These are phyloP conservation scores for Sycophaga agraensis DNA, from an alignment of 1,140 invertebrate species.

Conservation along the genomic window DNA sequence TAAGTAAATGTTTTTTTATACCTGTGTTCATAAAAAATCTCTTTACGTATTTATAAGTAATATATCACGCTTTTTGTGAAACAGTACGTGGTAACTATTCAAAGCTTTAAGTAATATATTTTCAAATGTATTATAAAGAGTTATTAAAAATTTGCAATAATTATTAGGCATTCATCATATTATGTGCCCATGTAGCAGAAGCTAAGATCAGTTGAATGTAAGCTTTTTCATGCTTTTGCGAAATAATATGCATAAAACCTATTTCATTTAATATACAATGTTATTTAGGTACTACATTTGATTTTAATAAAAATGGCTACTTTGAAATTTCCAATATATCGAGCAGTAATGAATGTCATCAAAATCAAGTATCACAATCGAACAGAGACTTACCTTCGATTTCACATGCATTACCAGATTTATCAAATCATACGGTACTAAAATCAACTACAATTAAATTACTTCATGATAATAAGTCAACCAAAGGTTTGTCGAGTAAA, in stretches of 20 bases:
- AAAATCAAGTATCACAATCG: neutral
- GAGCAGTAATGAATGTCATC: neutral
- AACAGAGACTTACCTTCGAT: conserved; percentile 6
- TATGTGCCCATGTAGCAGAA: too few relatives aligned
- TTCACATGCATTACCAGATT: conserved; percentile 15
- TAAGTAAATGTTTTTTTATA: conserved; percentile 15
- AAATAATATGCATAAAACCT: neutral
- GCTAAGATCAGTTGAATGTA: too few relatives aligned
- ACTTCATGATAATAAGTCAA: neutral
- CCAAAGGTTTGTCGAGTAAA: conserved; percentile 10
- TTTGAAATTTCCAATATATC: conserved; percentile 1
- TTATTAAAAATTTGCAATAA: too few relatives aligned
- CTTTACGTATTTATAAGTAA: neutral
- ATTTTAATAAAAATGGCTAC: conserved; percentile 7
- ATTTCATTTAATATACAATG: neutral
- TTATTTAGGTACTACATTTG: conserved; percentile 16
- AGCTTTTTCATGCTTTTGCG: too few relatives aligned
- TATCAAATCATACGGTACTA: neutral
- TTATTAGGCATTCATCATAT: too few relatives aligned
- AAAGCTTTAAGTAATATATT: too few relatives aligned
- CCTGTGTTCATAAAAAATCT: conserved; percentile 14
- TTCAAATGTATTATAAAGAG: too few relatives aligned
- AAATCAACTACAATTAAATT: neutral
- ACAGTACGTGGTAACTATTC: too few relatives aligned
- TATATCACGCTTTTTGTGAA: too few relatives aligned